phyloP scores from a whole-genome alignment of 1,140 invertebrate species.

The Rhopalosiphum padi region DNA sequence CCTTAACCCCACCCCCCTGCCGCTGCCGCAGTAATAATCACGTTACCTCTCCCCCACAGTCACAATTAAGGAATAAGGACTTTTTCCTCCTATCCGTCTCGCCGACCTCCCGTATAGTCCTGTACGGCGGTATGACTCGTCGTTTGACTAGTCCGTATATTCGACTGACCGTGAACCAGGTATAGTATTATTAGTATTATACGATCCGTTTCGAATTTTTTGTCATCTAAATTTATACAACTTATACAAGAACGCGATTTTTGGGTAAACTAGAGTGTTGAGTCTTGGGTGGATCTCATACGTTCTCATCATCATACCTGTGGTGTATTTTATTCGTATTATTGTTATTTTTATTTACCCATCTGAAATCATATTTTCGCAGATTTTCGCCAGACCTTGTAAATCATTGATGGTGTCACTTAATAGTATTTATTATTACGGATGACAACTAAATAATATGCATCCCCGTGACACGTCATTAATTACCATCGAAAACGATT shows the following conservation, averaged over 20 bases:
- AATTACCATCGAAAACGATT: neutral
- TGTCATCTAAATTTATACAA: neutral
- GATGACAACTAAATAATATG: neutral
- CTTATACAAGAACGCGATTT: neutral
- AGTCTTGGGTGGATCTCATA: too few species aligned
- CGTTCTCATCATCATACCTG: neutral
- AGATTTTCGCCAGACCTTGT: neutral
- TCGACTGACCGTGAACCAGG: neutral
- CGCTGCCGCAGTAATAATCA: neutral
- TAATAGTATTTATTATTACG: neutral
- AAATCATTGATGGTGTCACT: neutral
- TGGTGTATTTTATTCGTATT: neutral
- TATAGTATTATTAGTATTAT: neutral
- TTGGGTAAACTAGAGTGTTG: neutral
- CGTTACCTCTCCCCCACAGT: neutral
- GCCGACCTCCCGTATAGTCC: neutral
- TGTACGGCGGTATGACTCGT: neutral
- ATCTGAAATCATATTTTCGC: neutral
- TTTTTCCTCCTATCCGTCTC: neutral
- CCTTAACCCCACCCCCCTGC: neutral
- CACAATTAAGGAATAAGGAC: neutral
- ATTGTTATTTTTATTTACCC: neutral
- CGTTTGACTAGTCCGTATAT: neutral
- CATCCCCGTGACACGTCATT: neutral
- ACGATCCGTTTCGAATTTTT: neutral